Conservation (phyloP, 2,888 invertebrate species). For the Drosophila borealis region DNA sequence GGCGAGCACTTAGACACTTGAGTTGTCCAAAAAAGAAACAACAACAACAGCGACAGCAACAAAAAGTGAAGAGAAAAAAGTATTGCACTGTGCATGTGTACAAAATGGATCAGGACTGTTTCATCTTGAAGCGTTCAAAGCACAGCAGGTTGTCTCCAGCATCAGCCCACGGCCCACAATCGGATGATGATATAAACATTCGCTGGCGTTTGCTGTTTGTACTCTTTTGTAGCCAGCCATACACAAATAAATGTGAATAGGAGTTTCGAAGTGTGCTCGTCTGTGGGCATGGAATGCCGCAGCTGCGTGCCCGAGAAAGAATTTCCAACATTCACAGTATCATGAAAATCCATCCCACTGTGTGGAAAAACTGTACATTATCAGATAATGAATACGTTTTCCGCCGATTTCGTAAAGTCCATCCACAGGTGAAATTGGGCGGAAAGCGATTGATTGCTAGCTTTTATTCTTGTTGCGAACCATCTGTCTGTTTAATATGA, state of each 20-base stretch:
- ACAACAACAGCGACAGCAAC: background rate
- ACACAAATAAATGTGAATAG: slow-evolving; percentile 44
- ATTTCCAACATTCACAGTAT: too few relatives aligned
- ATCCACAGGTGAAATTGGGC: too few relatives aligned
- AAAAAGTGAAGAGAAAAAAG: slow-evolving; percentile 11
- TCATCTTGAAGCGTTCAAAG: slow-evolving; percentile 69
- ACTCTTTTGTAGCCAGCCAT: slow-evolving; percentile 41
- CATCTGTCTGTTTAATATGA: too few relatives aligned
- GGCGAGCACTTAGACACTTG: slow-evolving; percentile 74
- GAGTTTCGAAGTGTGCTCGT: slow-evolving; percentile 24
- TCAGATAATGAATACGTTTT: too few relatives aligned
- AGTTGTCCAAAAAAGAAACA: slow-evolving; percentile 63
- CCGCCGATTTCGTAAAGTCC: too few relatives aligned
- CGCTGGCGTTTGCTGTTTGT: slow-evolving; percentile 52
- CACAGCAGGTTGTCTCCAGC: slow-evolving; percentile 81
- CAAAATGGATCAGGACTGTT: slow-evolving; percentile 71
- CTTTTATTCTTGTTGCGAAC: too few relatives aligned
- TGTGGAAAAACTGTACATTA: too few relatives aligned
- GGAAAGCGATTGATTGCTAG: too few relatives aligned
- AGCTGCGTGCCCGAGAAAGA: too few relatives aligned
- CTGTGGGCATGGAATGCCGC: background rate
- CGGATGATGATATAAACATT: slow-evolving; percentile 67
- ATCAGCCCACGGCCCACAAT: slow-evolving; percentile 21
- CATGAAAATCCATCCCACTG: too few relatives aligned
- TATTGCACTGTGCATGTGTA: slow-evolving; percentile 23